Conservation (phyloP, 2,888 invertebrate species). For the Apodemia mormo region DNA sequence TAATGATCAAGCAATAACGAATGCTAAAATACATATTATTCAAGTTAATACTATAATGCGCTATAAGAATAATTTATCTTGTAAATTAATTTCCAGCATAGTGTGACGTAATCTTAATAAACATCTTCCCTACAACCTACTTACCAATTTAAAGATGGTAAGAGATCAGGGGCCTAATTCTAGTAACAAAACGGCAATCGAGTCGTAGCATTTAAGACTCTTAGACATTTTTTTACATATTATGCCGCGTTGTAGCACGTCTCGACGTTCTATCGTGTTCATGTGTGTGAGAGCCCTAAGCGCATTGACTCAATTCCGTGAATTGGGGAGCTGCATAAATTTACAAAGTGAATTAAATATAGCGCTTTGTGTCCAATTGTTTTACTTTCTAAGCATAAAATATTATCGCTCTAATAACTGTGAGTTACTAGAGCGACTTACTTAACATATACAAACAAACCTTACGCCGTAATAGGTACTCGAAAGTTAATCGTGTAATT, state of each 20-base stretch:
- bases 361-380: not conserved
- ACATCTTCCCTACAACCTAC: not conserved
- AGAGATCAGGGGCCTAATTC: not conserved
- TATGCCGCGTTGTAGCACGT: too few species aligned
- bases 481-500: slow-evolving; percentile 1
- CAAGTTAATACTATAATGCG: too few species aligned
- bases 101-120: not conserved
- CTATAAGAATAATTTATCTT: too few species aligned
- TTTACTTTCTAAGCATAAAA: slow-evolving; percentile 13
- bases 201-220: too few species aligned
- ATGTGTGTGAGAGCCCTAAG: too few species aligned
- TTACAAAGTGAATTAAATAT: not conserved
- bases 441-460: slow-evolving; percentile 7
- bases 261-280: too few species aligned
- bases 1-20: too few species aligned
- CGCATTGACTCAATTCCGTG: too few species aligned
- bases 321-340: not conserved
- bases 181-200: too few species aligned
- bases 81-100: too few species aligned
- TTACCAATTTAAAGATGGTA: not conserved
- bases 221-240: too few species aligned
- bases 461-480: not conserved
- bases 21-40: too few species aligned
- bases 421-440: slow-evolving; percentile 9
- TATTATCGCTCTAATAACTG: slow-evolving; percentile 14